phyloP scores from a whole-genome alignment of 2,113 vertebrate genomes.

The Panthera uncia region DNA sequence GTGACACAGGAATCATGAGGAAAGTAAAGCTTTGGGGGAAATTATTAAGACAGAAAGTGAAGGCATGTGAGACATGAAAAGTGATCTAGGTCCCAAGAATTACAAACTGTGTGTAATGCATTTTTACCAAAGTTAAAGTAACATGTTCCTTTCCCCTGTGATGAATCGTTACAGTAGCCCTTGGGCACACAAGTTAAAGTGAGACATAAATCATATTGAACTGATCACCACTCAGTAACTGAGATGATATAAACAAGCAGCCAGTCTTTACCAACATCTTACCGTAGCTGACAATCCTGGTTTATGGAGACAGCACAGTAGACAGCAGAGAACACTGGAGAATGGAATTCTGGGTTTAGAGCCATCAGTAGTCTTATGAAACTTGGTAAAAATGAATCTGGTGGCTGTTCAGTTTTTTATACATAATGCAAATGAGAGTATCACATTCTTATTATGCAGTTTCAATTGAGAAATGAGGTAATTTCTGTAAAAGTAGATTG shows the following conservation, averaged over 20 bases:
- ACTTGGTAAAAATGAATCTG: background rate
- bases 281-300: background rate
- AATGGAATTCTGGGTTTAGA: background rate
- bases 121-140: slow-evolving; percentile 45
- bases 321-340: background rate
- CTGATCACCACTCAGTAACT: background rate
- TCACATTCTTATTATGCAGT: background rate
- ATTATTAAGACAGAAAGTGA: slow-evolving; percentile 43
- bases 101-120: background rate
- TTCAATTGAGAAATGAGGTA: background rate
- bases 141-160: background rate
- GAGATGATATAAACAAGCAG: slow-evolving; percentile 14
- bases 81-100: background rate
- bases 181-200: slow-evolving; percentile 23
- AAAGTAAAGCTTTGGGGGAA: slow-evolving; percentile 15
- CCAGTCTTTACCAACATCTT: background rate
- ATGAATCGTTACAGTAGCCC: slow-evolving; percentile 48
- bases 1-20: background rate
- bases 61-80: slow-evolving; percentile 20
- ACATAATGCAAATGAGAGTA: background rate
- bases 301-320: background rate
- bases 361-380: background rate
- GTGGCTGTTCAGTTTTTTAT: background rate
- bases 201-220: slow-evolving; percentile 47
- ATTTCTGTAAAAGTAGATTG: background rate